Evolutionary conservation across 1,140 invertebrate genomes (phyloP).

Genomic region (Drosophila arawakana): DNA sequence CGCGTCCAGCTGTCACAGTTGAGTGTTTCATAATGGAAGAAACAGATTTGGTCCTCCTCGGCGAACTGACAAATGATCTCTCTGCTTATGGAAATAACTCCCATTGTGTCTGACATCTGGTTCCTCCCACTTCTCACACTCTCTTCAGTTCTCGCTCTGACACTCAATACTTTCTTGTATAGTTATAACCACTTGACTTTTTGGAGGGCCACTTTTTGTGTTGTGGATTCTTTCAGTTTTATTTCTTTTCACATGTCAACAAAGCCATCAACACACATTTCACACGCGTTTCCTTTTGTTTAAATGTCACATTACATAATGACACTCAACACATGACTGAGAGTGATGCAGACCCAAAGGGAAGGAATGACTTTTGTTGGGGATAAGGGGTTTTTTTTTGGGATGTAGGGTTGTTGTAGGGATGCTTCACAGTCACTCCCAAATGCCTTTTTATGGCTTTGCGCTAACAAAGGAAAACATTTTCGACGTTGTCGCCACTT

Average conservation of each 20-base stretch:
- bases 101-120: slow-evolving; percentile 27
- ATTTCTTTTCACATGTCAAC: slow-evolving; percentile 60
- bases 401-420: not conserved
- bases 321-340: slow-evolving; percentile 64
- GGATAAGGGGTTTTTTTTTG: not conserved
- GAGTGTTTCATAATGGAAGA: slow-evolving; percentile 30
- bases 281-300: slow-evolving; percentile 56
- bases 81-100: slow-evolving; percentile 59
- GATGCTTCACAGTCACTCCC: slow-evolving; percentile 31
- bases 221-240: slow-evolving; percentile 36
- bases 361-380: not conserved
- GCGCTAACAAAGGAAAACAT: slow-evolving; percentile 43
- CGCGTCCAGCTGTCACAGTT: slow-evolving; percentile 29
- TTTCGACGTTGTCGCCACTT: slow-evolving; percentile 65
- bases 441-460: slow-evolving; percentile 58
- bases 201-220: slow-evolving; percentile 16
- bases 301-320: slow-evolving; percentile 78
- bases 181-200: slow-evolving; percentile 67
- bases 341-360: not conserved
- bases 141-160: not conserved
- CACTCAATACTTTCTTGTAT: slow-evolving; percentile 16
- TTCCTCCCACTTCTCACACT: not conserved
- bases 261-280: slow-evolving; percentile 56
- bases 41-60: slow-evolving; percentile 29
- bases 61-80: slow-evolving; percentile 65